Evolutionary conservation across 2,888 invertebrate genomes (phyloP).

Genomic region (Cephus spinipes): DNA sequence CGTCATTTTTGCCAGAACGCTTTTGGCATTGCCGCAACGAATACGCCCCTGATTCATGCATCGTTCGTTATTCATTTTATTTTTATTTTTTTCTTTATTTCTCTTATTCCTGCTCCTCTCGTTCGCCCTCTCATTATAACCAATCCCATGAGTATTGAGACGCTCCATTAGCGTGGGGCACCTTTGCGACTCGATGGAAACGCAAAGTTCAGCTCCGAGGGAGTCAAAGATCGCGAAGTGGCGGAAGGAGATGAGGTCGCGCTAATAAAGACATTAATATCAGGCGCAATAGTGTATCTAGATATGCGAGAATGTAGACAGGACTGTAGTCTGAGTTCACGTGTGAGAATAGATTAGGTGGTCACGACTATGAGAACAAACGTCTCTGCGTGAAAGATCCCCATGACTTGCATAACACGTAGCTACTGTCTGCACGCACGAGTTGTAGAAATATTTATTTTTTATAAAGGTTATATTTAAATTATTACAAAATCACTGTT

Average conservation of each 20-base stretch:
- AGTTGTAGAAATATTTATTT: not conserved
- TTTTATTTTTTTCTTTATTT: not conserved
- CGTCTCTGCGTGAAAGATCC: constrained; percentile 47
- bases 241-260: constrained; percentile 34
- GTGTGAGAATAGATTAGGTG: constrained; percentile 55
- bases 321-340: constrained; percentile 27
- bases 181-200: not conserved
- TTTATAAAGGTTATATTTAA: not conserved
- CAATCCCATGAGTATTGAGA: not conserved
- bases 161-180: not conserved
- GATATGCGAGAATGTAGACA: not conserved
- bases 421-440: not conserved
- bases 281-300: constrained; percentile 39
- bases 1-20: not conserved
- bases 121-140: not conserved
- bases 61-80: not conserved
- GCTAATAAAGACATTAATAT: constrained; percentile 66
- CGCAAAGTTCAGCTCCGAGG: not conserved
- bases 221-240: not conserved
- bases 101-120: not conserved
- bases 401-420: constrained; percentile 37
- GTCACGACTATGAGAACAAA: constrained; percentile 55
- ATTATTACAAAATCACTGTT: not conserved
- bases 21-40: not conserved
- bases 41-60: not conserved